Base-by-base conservation (phyloP, 2,888 invertebrate genomes). In the Helicoverpa assulta region DNA sequence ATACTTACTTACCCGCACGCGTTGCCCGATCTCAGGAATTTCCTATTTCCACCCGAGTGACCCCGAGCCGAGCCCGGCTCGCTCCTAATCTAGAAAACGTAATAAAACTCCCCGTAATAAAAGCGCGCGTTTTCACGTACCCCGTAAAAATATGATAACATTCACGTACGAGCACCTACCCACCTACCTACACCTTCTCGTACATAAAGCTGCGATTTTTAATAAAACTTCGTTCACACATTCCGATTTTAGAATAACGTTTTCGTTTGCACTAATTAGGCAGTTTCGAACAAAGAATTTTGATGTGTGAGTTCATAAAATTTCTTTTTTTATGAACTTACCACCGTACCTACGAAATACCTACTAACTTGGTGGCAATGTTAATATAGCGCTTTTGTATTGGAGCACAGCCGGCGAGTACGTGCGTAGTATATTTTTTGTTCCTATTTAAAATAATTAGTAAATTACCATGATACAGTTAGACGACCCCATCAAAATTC, bases 61-160 rank as follows among this genome's bases (percentile, higher is more conserved):
- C 88, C 88, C 67, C 73, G 72, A 58, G 71, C 70, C 76, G 56
- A 65, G 77, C 81, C 71, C 70, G 70, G 67, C 82, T 74, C 76
- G 68, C 81, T 86, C 85, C 93, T 95, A 95, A 95, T 95, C 95
- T 95, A 94, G 92, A 90, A 88, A 91, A 88, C 88, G 90, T 92
- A 94, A 95, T 95, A 95, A 95, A 95, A 92, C 87, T 83, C 86
- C 86, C 90, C 89, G 89, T 92, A 92, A 94, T 95, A 94, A 95
- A 95, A 94, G 82, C 88, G 89, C 90, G 89, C 93, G 90, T 94
- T 95, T 95, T 94, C 95, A 94, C 93, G 93, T 93, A 88, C 86
- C 85, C 91, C 93, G 91, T 95, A 95, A 95, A 95, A 95, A 94
- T 94, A 94, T 95, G 95, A 95, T 95, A 95, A 95, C 94, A 90